Percentiles rank a stretch among this genome's conserved stretches.
These are phyloP conservation scores for Oceanodroma tethys DNA, from an alignment of 2,113 vertebrate genomes.

Conservation along the genomic window DNA sequence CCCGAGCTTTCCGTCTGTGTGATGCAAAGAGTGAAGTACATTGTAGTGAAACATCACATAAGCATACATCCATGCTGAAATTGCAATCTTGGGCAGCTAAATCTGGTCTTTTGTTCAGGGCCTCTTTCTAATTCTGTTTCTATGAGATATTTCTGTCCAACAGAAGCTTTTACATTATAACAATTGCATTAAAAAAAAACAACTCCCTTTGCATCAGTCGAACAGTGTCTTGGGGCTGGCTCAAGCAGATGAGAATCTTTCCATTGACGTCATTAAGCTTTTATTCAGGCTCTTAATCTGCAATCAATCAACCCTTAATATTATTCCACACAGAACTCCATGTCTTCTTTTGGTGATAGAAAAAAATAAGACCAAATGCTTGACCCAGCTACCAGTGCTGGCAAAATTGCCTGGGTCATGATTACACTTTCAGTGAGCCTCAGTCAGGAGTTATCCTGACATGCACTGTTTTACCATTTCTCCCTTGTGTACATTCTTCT, in stretches of 20 bases:
- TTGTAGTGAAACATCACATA: background rate
- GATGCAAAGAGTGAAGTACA: background rate
- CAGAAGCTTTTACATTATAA: background rate
- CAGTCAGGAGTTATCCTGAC: background rate
- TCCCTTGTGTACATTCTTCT: background rate
- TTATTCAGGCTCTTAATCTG: conserved; percentile 50
- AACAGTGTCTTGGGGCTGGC: background rate
- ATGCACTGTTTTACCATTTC: background rate
- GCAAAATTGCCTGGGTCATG: background rate
- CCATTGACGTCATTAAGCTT: conserved; percentile 57
- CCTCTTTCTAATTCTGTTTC: background rate
- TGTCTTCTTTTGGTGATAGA: conserved; percentile 22
- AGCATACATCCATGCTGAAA: background rate
- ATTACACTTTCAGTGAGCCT: background rate
- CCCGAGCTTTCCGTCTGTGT: background rate
- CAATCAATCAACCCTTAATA: conserved; percentile 43
- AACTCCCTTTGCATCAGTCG: background rate
- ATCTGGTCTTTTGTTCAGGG: background rate
- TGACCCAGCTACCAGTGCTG: background rate
- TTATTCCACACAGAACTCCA: background rate
- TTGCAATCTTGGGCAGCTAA: background rate
- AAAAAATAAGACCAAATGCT: background rate
- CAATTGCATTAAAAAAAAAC: background rate
- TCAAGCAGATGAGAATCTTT: conserved; percentile 44
- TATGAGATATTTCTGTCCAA: background rate